Evolutionary conservation across 2,888 invertebrate species (phyloP).

Genomic region (Cynaeus angustus): DNA sequence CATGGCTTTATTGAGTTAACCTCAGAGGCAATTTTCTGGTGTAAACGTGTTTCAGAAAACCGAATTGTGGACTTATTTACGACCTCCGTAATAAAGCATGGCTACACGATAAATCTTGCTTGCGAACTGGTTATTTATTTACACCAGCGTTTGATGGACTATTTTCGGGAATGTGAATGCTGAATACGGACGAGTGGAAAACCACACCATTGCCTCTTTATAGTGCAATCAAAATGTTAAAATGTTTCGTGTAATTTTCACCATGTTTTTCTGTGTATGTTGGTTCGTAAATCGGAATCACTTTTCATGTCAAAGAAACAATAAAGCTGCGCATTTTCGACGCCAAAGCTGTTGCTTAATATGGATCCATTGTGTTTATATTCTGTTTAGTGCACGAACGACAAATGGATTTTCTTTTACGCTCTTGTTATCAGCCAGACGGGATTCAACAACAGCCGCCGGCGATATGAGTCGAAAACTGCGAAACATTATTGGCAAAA

Average conservation of each 20-base stretch:
- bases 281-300: slow-evolving; percentile 48
- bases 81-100: slow-evolving; percentile 51
- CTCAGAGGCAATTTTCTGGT: slow-evolving; percentile 48
- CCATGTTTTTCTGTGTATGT: slow-evolving; percentile 44
- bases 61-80: slow-evolving; percentile 51
- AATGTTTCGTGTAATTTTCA: slow-evolving; percentile 47
- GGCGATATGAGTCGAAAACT: background rate
- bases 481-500: background rate
- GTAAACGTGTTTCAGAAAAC: slow-evolving; percentile 49
- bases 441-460: slow-evolving; percentile 14
- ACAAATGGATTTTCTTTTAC: slow-evolving; percentile 50
- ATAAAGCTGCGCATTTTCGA: slow-evolving; percentile 35
- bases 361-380: slow-evolving; percentile 46
- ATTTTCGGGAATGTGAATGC: slow-evolving; percentile 49
- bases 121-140: slow-evolving; percentile 53
- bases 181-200: slow-evolving; percentile 45
- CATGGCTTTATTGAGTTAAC: slow-evolving; percentile 41
- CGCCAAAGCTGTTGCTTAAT: slow-evolving; percentile 36
- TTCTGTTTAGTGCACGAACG: slow-evolving; percentile 45
- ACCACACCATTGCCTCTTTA: slow-evolving; percentile 45
- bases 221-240: slow-evolving; percentile 50
- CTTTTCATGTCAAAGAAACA: slow-evolving; percentile 48
- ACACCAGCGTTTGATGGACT: slow-evolving; percentile 53
- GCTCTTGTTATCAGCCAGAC: slow-evolving; percentile 39
- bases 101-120: slow-evolving; percentile 51